Conservation (phyloP, 1,140 invertebrate species). For the Micrasema longulum region DNA sequence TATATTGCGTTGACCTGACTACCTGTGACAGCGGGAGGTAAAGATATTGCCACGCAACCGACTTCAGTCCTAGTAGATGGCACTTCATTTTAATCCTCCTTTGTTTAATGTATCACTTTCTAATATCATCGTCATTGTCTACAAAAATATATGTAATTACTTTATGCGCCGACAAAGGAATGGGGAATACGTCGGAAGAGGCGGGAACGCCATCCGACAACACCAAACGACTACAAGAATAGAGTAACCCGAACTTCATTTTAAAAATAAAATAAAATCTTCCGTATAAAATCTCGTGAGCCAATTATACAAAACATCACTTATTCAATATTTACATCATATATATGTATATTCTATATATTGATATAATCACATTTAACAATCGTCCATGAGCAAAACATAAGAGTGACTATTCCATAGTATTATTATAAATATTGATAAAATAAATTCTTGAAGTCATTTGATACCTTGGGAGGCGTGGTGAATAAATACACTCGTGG, state of each 20-base stretch:
- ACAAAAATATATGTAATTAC: conserved; percentile 53
- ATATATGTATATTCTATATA: conserved; percentile 49
- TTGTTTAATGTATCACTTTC: conserved; percentile 51
- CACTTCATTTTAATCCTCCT: conserved; percentile 52
- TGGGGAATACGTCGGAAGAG: conserved; percentile 45
- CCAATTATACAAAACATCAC: no score
- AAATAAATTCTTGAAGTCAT: conserved; percentile 55
- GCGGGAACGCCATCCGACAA: conserved; percentile 44
- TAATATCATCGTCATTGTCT: conserved; percentile 52
- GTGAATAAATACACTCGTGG: conserved; percentile 46
- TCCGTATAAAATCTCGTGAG: conserved; percentile 44
- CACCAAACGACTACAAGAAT: conserved; percentile 55
- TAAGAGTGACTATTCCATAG: conserved; percentile 50
- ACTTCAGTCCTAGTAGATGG: conserved; percentile 53
- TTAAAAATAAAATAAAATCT: conserved; percentile 40
- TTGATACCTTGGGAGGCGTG: conserved; percentile 51
- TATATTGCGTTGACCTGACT: conserved; percentile 41
- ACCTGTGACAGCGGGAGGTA: conserved; percentile 19
- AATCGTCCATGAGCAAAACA: conserved; percentile 53
- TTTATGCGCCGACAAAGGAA: conserved; percentile 46
- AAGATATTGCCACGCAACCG: conserved; percentile 52
- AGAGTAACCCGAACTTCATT: conserved; percentile 29
- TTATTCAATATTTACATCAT: conserved; percentile 45
- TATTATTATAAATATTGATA: conserved; percentile 51
- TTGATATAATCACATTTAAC: conserved; percentile 50